phyloP scores from a whole-genome alignment of 2,888 invertebrate species.

The Actias luna region DNA sequence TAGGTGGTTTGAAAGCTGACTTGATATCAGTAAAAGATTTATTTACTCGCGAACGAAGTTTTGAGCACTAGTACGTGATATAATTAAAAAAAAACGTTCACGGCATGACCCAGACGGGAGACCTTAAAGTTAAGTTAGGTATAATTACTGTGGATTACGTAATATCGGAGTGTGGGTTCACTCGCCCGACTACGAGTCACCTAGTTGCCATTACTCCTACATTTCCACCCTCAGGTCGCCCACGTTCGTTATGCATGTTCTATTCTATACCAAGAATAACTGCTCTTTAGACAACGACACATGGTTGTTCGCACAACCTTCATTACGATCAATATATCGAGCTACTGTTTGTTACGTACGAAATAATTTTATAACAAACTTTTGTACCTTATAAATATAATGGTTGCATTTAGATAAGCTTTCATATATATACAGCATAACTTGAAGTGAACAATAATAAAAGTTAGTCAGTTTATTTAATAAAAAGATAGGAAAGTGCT shows the following conservation, averaged over 20 bases:
- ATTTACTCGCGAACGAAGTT: background rate
- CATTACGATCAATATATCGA: background rate
- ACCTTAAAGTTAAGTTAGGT: constrained; percentile 66
- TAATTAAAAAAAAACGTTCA: constrained; percentile 18
- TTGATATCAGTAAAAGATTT: background rate
- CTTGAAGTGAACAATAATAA: no score
- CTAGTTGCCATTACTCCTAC: constrained; percentile 40
- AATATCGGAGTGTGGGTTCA: constrained; percentile 37
- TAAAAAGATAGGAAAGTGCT: background rate
- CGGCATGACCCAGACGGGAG: constrained; percentile 59
- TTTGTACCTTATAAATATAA: no score
- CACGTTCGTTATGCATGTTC: constrained; percentile 48
- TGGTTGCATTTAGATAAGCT: no score
- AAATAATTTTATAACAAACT: background rate
- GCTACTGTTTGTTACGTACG: background rate
- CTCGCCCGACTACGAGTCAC: constrained; percentile 41
- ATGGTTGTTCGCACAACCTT: constrained; percentile 12
- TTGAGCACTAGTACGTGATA: background rate
- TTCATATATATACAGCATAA: no score
- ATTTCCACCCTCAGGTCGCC: constrained; percentile 39
- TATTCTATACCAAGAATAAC: constrained; percentile 64
- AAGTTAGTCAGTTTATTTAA: no score
- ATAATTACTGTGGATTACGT: constrained; percentile 41
- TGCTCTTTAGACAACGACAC: constrained; percentile 49
- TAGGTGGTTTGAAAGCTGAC: background rate